Base-by-base conservation (phyloP, 2,113 vertebrate species). In the Phyllostomus discolor region DNA sequence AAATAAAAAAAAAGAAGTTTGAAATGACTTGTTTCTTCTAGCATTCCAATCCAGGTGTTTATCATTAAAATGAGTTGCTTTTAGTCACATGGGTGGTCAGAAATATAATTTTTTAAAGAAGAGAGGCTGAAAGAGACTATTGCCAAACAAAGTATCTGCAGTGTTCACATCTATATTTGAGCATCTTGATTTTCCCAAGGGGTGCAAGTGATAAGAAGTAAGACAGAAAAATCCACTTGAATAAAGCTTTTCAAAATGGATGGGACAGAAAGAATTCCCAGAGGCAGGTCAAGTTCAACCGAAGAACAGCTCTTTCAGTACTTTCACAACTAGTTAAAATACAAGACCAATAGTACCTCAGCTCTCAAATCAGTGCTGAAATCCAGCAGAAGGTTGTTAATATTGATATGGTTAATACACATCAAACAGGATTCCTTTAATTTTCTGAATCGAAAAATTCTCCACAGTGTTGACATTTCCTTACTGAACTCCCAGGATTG, bases 351-450 rank as follows among this genome's bases (percentile, higher is more conserved):
- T 98, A 98, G 95, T 96, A 96, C 73, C 91, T 86, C 48, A 19
- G 59, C 85, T 98, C 92, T 97, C 95, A 97, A 97, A 98, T 98
- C 97, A 97, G 93, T 97, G 97, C 78, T 93, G 97, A 98, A 98
- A 98, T 98, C 96, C 96, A 96, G 96, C 88, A 98, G 97, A 97
- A 98, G 93, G 97, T 97, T 98, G 97, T 99, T 99, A 99, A 99
- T 99, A 99, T 99, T 98, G 98, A 99, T 98, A 98, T 97, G 98
- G 97, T 97, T 98, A 98, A 98, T 98, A 98, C 98, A 98, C 95
- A 98, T 98, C 97, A 98, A 98, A 98, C 94, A 98, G 72, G 97
- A 97, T 98, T 98, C 87, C 96, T 98, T 98, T 98, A 98, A 98
- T 98, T 98, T 98, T 98, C 97, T 94, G 96, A 98, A 98, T 98